Conservation (phyloP, 2,888 invertebrate species). For the Chymomyza procnemis region DNA sequence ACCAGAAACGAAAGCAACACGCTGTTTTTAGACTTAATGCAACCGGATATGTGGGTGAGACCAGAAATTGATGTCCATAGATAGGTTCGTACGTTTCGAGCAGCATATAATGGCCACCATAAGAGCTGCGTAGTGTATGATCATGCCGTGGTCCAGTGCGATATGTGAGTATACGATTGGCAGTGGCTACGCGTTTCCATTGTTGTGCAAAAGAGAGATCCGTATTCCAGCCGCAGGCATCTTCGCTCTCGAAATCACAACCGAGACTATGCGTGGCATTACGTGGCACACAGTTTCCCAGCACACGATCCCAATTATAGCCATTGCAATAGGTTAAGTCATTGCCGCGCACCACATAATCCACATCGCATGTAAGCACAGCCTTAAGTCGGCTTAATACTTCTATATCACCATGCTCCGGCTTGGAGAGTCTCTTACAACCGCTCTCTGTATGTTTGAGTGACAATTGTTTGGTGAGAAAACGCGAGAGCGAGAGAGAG, state of each 20-base stretch:
- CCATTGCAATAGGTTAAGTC: slow-evolving; percentile 86
- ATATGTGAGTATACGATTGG: slow-evolving; percentile 48
- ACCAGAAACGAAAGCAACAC: slow-evolving; percentile 85
- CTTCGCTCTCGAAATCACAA: slow-evolving; percentile 79
- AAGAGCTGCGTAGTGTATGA: slow-evolving; percentile 83
- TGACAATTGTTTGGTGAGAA: too few relatives aligned
- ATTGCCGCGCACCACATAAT: slow-evolving; percentile 82
- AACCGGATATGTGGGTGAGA: slow-evolving; percentile 84
- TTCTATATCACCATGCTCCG: slow-evolving; percentile 81
- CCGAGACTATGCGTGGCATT: slow-evolving; percentile 33
- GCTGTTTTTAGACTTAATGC: slow-evolving; percentile 78
- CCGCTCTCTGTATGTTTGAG: slow-evolving; percentile 83
- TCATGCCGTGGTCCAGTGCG: slow-evolving; percentile 86
- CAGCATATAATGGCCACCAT: slow-evolving; percentile 88
- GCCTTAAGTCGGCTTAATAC: slow-evolving; percentile 81
- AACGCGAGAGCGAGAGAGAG: not conserved
- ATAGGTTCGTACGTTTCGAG: slow-evolving; percentile 81
- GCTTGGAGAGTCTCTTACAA: slow-evolving; percentile 79
- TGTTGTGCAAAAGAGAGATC: slow-evolving; percentile 84
- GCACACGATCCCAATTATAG: slow-evolving; percentile 83
- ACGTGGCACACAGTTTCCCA: slow-evolving; percentile 81
- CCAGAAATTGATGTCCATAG: slow-evolving; percentile 81
- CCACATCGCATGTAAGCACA: slow-evolving; percentile 84
- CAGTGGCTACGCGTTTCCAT: slow-evolving; percentile 84
- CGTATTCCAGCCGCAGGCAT: slow-evolving; percentile 88